These are phyloP conservation scores for Sebastes oblongus DNA, from an alignment of 2,797 vertebrate genomes.

Conservation along the genomic window DNA sequence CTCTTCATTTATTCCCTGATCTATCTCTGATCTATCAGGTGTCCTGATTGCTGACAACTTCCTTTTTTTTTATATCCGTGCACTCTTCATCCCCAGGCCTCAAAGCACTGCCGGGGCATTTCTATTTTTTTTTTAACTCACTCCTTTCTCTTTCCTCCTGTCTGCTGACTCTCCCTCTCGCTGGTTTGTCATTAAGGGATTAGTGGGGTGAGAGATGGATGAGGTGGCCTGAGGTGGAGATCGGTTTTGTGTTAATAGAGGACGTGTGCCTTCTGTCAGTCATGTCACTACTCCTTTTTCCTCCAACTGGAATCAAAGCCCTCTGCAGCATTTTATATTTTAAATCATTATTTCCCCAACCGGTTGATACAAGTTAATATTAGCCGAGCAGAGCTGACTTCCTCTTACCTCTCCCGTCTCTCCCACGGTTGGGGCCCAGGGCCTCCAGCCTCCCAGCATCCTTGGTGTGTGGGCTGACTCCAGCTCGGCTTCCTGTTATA, in stretches of 20 bases:
- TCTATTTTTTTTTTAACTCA: background rate
- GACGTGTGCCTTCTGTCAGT: constrained; percentile 56
- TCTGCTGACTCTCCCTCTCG: constrained; percentile 40
- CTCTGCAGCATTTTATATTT: constrained; percentile 9
- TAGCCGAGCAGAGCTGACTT: constrained; percentile 42
- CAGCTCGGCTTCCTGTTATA: constrained; percentile 77
- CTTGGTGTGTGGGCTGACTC: constrained; percentile 73
- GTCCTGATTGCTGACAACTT: background rate
- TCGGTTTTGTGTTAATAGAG: constrained; percentile 42
- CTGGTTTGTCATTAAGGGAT: constrained; percentile 59
- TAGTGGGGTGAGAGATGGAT: constrained; percentile 50
- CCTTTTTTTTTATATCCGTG: background rate
- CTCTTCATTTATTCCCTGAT: background rate
- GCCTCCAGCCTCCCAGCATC: constrained; percentile 68
- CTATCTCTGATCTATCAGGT: background rate
- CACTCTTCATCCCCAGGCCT: background rate
- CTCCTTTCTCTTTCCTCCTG: background rate
- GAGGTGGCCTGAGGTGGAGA: constrained; percentile 39
- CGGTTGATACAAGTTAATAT: constrained; percentile 8
- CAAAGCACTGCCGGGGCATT: background rate
- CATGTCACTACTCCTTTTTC: constrained; percentile 2
- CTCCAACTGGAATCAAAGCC: background rate
- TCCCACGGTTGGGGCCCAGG: constrained; percentile 57
- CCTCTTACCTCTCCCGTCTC: constrained; percentile 60
- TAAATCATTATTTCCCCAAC: background rate